Evolutionary conservation across 2,888 invertebrate genomes (phyloP).

Genomic region (Cantharis nigra): DNA sequence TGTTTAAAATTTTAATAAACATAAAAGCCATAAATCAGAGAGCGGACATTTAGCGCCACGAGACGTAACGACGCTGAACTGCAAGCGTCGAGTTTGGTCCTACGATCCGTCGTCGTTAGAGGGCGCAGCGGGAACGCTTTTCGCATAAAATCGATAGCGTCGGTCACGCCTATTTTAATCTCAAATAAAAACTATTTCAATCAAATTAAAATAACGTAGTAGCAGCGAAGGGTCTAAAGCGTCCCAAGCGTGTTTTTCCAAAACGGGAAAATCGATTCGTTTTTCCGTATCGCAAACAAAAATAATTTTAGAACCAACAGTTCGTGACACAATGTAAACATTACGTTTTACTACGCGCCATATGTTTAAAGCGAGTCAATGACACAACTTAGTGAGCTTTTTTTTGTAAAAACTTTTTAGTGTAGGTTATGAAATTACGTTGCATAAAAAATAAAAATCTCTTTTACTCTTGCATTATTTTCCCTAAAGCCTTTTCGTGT

Average conservation of each 20-base stretch:
- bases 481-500: not conserved
- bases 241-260: not conserved
- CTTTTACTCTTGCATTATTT: not conserved
- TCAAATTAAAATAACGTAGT: conserved; percentile 8
- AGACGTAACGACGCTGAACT: conserved; percentile 33
- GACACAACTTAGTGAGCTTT: conserved; percentile 3
- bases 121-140: conserved; percentile 37
- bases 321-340: conserved; percentile 17
- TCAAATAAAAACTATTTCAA: conserved; percentile 18
- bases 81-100: conserved; percentile 16
- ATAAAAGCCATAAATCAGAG: conserved; percentile 13
- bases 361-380: conserved; percentile 17
- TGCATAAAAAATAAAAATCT: not conserved
- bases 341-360: conserved; percentile 16
- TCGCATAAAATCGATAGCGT: conserved; percentile 41
- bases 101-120: conserved; percentile 36
- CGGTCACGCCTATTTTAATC: conserved; percentile 43
- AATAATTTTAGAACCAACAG: conserved; percentile 5
- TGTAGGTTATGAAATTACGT: not conserved
- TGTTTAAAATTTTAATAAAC: conserved; percentile 13
- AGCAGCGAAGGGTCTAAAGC: not conserved
- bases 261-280: not conserved
- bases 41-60: conserved; percentile 30
- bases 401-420: not conserved
- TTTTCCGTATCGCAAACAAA: not conserved